These are phyloP conservation scores for Struthidea cinerea DNA, from an alignment of 2,113 vertebrate species.

Conservation along the genomic window DNA sequence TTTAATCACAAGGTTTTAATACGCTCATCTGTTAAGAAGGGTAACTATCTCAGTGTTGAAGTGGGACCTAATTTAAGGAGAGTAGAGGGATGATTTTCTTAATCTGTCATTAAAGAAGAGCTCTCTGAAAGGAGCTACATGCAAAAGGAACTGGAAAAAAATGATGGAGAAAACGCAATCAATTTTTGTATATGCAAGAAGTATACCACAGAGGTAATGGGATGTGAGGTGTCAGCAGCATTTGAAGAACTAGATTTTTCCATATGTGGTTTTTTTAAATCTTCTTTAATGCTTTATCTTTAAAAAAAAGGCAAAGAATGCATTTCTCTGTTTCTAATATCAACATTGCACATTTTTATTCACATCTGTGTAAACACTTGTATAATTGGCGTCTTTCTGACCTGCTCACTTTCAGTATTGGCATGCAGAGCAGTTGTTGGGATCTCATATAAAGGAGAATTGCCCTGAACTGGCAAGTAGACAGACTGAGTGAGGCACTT, in stretches of 20 bases:
- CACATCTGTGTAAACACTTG: conserved; percentile 42
- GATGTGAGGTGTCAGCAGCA: not conserved
- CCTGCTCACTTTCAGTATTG: not conserved
- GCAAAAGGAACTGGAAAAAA: not conserved
- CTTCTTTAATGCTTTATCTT: not conserved
- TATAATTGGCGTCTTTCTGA: not conserved
- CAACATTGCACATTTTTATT: not conserved
- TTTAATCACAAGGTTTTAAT: not conserved
- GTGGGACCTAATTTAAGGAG: not conserved
- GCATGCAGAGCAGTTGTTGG: not conserved
- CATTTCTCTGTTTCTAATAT: not conserved
- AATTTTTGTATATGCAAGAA: not conserved
- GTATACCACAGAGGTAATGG: not conserved
- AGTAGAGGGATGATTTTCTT: not conserved
- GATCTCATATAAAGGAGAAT: not conserved
- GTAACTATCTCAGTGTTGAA: not conserved
- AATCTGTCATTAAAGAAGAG: not conserved
- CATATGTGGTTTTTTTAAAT: not conserved
- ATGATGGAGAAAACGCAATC: not conserved
- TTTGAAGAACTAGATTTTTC: not conserved
- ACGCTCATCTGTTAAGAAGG: not conserved
- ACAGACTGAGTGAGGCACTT: not conserved
- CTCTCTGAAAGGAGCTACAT: not conserved
- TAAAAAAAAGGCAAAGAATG: not conserved
- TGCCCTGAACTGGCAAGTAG: not conserved